Percentiles rank a stretch among this genome's conserved stretches.
These are phyloP conservation scores for Tamias sibiricus DNA, from an alignment of 2,113 vertebrate genomes.

Conservation along the genomic window DNA sequence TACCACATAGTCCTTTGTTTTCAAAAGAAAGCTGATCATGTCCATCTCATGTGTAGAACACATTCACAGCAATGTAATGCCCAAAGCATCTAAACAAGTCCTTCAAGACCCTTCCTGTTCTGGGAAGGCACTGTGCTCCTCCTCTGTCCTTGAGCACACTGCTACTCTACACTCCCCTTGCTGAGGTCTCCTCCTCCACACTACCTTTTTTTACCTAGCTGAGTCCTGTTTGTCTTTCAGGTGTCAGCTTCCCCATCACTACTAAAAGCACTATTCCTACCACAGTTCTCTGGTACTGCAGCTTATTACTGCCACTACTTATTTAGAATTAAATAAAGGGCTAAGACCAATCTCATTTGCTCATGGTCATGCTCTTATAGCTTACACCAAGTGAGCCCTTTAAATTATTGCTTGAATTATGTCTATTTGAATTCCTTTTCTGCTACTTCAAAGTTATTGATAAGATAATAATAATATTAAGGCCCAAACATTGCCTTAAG, in stretches of 20 bases:
- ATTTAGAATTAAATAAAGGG: background rate
- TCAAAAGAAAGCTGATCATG: background rate
- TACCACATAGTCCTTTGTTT: background rate
- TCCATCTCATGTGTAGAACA: background rate
- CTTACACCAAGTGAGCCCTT: background rate
- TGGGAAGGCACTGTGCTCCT: background rate
- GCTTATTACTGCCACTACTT: background rate
- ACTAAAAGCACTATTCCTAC: background rate
- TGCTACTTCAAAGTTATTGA: background rate
- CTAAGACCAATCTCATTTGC: background rate
- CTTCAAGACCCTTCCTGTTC: background rate
- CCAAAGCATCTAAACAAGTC: background rate
- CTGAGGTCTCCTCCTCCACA: background rate
- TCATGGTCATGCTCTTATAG: background rate
- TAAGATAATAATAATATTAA: background rate
- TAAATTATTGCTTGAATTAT: background rate
- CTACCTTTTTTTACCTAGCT: background rate
- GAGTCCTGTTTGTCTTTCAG: background rate
- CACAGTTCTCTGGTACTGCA: background rate
- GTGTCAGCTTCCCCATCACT: background rate
- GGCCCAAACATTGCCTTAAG: slow-evolving; percentile 16
- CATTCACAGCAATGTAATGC: background rate
- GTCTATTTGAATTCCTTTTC: background rate
- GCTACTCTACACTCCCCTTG: too few relatives aligned
- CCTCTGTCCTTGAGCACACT: background rate